Evolutionary conservation across 2,113 vertebrate genomes (phyloP), one percentile per base, ranked within the genome.

Genomic region (Cygnus buccinator): DNA sequence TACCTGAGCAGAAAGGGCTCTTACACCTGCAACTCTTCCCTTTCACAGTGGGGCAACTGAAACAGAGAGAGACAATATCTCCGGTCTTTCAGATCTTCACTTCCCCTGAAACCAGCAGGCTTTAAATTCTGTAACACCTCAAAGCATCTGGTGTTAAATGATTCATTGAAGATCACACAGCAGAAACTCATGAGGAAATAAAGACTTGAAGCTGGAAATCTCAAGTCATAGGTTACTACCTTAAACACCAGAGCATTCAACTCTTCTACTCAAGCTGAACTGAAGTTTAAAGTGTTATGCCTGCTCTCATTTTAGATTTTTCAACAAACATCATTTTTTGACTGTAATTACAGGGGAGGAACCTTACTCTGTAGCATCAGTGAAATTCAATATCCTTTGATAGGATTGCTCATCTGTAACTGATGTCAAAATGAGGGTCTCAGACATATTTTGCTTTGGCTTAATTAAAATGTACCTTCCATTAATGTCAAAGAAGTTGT

Each of bases 381-480:
- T 78, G 58, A 35, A 95, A 96, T 94, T 93, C 86, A 92, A 84
- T 92, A 93, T 48, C 61, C 57, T 78, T 84, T 93, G 88, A 83
- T 90, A 87, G 39, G 68, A 68, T 79, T 92, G 80, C 70, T 95
- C 92, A 82, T 93, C 68, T 91, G 90, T 91, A 94, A 93, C 89
- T 39, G 67, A 72, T 87, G 77, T 91, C 70, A 96, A 92, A 93
- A 76, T 66, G 22, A 70, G 44, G 26, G n/a, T 75, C 28, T 84
- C 63, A 81, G 57, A 73, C 43, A 92, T 35, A 66, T 95, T 91
- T 91, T 95, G 65, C 23, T 80, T 89, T 39, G 50, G 28, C 28
- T 93, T 95, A 94, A 96, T 95, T 94, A 94, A 90, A 95, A 83
- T 76, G 39, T 89, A 79, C 58, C 58, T 89, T 96, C 28, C 44